These are phyloP conservation scores for Mus musculus DNA, from an alignment of 2,113 vertebrate genomes.

Conservation along the genomic window DNA sequence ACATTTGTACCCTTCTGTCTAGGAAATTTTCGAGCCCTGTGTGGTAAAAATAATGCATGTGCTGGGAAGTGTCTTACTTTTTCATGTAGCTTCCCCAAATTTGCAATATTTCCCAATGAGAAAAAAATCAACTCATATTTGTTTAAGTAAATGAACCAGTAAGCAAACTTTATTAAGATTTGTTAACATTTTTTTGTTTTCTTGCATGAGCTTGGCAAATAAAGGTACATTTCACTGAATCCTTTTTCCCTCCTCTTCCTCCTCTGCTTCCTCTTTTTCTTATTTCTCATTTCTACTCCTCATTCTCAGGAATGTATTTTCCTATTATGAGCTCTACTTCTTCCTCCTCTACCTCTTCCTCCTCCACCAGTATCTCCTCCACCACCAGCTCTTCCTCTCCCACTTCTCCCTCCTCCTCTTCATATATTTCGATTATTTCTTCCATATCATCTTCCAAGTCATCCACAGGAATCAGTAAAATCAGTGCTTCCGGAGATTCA, in stretches of 20 bases:
- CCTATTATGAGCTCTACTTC: not conserved
- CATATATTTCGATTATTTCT: not conserved
- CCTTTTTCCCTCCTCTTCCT: not conserved
- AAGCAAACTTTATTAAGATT: not conserved
- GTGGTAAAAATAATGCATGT: not conserved
- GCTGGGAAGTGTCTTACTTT: not conserved
- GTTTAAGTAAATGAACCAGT: not conserved
- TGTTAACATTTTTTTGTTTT: not conserved
- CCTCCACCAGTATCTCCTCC: not conserved
- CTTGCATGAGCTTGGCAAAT: not conserved
- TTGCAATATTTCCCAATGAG: not conserved
- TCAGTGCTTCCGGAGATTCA: accelerated
- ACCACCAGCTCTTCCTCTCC: not conserved
- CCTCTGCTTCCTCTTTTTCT: not conserved
- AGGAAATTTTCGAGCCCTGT: not conserved
- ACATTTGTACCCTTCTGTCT: not conserved
- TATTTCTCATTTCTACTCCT: not conserved
- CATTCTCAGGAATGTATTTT: too few species aligned
- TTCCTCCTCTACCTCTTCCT: not conserved
- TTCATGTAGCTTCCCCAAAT: not conserved
- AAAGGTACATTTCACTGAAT: too few species aligned
- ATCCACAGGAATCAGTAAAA: not conserved
- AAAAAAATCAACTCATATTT: not conserved
- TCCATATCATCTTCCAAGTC: not conserved
- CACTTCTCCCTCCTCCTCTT: not conserved